Evolutionary conservation across 1,140 invertebrate species (phyloP).

Genomic region (Papilio polyxenes): DNA sequence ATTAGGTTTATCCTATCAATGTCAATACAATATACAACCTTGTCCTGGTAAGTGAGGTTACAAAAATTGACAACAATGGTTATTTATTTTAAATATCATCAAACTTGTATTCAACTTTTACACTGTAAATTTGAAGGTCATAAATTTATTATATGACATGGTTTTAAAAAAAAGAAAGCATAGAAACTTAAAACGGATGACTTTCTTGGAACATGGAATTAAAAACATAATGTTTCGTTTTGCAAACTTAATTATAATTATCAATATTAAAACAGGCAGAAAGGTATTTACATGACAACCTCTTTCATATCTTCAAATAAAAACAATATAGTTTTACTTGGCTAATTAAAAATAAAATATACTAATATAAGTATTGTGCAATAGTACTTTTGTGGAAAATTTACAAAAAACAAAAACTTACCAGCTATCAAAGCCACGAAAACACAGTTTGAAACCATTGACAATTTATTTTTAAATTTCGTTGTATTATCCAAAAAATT

Average conservation of each 20-base stretch:
- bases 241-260: neutral
- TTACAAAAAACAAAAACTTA: slow-evolving; percentile 47
- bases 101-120: neutral
- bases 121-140: neutral
- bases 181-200: neutral
- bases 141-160: neutral
- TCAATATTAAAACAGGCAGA: too few species aligned
- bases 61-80: slow-evolving; percentile 15
- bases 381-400: neutral
- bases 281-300: neutral
- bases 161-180: neutral
- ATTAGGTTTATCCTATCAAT: slow-evolving; percentile 7
- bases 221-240: too few species aligned
- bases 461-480: slow-evolving; percentile 43
- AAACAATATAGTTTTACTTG: neutral
- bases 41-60: slow-evolving; percentile 16
- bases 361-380: neutral
- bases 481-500: slow-evolving; percentile 39
- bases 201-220: neutral
- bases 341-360: neutral
- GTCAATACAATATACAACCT: slow-evolving; percentile 3
- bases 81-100: neutral
- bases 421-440: slow-evolving; percentile 63
- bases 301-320: too few species aligned
- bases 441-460: slow-evolving; percentile 73